Evolutionary conservation across 23 tunicate species (phyloP).

Genomic region (Aplidium turbinatum): DNA sequence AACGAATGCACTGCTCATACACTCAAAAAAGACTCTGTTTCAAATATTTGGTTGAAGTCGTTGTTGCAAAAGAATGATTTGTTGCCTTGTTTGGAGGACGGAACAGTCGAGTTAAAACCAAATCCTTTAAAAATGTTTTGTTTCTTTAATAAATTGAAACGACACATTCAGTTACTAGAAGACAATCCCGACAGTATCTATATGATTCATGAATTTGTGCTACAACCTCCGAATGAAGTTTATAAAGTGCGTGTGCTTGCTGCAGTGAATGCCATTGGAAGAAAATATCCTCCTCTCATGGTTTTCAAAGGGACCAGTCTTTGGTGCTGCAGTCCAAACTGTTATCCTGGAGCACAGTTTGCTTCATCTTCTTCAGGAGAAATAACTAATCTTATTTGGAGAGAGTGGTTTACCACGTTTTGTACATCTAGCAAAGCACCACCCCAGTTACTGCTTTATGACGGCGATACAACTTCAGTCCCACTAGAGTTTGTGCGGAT

Average conservation of each 20-base stretch:
- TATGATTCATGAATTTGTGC: conserved; percentile 29
- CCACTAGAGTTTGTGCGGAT: conserved; percentile 21
- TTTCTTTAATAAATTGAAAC: conserved; percentile 33
- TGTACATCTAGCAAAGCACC: not conserved
- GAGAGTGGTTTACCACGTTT: conserved; percentile 34
- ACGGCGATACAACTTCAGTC: conserved; percentile 21
- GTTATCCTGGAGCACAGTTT: conserved; percentile 37
- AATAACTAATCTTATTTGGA: conserved; percentile 3
- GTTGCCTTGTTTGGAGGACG: too few relatives aligned
- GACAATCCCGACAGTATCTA: conserved; percentile 34
- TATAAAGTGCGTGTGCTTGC: conserved; percentile 29
- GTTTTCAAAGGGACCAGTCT: conserved; percentile 15
- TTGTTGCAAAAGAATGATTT: too few relatives aligned
- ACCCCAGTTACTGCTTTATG: conserved; percentile 40
- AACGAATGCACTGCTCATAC: too few relatives aligned
- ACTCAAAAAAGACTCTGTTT: too few relatives aligned
- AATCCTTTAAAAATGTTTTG: conserved; percentile 20
- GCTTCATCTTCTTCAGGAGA: conserved; percentile 17
- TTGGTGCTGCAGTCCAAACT: conserved; percentile 25
- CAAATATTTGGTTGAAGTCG: too few relatives aligned
- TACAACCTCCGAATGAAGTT: not conserved
- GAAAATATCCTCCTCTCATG: conserved; percentile 31
- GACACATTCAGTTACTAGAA: conserved; percentile 1
- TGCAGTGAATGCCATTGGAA: conserved; percentile 50
- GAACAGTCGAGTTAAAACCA: too few relatives aligned